These are phyloP conservation scores for Nephotettix cincticeps DNA, from an alignment of 1,140 invertebrate genomes.

Conservation along the genomic window DNA sequence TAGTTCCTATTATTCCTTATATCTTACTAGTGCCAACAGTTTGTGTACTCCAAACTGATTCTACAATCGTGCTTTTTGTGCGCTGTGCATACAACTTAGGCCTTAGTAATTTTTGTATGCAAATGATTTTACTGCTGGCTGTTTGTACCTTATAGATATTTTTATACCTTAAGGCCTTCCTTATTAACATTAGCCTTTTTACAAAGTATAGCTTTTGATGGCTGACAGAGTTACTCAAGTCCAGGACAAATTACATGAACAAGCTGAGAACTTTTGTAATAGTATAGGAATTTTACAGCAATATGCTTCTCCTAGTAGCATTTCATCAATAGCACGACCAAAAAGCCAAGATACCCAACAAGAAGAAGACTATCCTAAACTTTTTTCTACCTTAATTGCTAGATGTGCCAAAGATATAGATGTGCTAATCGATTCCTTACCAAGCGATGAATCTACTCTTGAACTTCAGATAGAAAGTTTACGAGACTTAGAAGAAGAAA, in stretches of 20 bases:
- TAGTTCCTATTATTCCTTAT: too few relatives aligned
- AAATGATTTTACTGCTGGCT: too few relatives aligned
- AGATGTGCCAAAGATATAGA: conserved; percentile 97
- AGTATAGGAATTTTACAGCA: conserved; percentile 95
- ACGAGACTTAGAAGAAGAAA: conserved; percentile 81
- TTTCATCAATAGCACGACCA: conserved; percentile 66
- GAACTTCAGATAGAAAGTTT: conserved; percentile 91
- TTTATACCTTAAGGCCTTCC: too few relatives aligned
- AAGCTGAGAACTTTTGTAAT: conserved; percentile 98
- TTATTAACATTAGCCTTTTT: too few relatives aligned
- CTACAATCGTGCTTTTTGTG: too few relatives aligned
- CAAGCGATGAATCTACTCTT: conserved; percentile 91
- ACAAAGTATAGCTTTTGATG: too few relatives aligned
- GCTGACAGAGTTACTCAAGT: background rate
- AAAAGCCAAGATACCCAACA: conserved; percentile 60
- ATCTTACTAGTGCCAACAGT: too few relatives aligned
- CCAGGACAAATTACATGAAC: conserved; percentile 54
- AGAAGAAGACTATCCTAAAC: conserved; percentile 69
- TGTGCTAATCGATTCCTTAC: conserved; percentile 92
- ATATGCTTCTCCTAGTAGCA: conserved; percentile 88
- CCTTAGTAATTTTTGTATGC: too few relatives aligned
- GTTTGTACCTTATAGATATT: too few relatives aligned
- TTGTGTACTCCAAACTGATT: too few relatives aligned
- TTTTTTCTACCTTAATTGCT: conserved; percentile 74
- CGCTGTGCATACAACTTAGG: too few relatives aligned